Base-by-base conservation (phyloP, 64 coral and sea anemone species). In the Exaiptasia diaphana region DNA sequence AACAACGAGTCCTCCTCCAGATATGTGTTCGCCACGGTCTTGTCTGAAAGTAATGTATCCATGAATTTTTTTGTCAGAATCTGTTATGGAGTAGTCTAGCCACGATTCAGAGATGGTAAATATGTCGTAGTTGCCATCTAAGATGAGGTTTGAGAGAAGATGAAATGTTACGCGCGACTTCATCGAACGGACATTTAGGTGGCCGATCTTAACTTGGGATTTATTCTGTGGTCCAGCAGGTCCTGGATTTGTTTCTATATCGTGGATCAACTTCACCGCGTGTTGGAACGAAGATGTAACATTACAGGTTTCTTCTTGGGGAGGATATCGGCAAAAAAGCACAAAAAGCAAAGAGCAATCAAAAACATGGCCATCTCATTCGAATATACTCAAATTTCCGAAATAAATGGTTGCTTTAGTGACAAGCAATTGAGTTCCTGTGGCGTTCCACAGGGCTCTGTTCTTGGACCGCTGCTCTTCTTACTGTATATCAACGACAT, bases 21-120 rank as follows among this genome's bases (percentile, higher is more conserved):
- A 53, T 33, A 73, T 84, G 17, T 60, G 81, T 14, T 38, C 40
- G 38, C 81, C 65, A 18, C 81, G 67, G 33, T 72, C 81, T 73
- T 72, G 50, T 29, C 68, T 71, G 37, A 73, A 29, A 21, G 73
- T 24, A 24, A 45, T 70, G 39, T 58, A 84, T 13, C 81, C 50
- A 73, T 45, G 49, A 41, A 83, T 73, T 38, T 73, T 15, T 5
- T 72, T 58, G 43, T 69, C 67, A 24, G 64, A 20, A 38, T 57
- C 34, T 31, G 13, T n/a, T 0, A 53, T 50, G 34, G 35, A 55
- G 23, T 14, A 20, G 35, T 83, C 65, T 8, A 83, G 68, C 67
- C 81, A 83, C 10, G 81, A 71, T 29, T 72, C 81, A 1, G 48
- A 83, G 22, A 83, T 55, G 38, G 67, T 84, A 73, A 72, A 83